phyloP scores from a whole-genome alignment of 2,797 vertebrate species.

The Pogoniulus pusillus region DNA sequence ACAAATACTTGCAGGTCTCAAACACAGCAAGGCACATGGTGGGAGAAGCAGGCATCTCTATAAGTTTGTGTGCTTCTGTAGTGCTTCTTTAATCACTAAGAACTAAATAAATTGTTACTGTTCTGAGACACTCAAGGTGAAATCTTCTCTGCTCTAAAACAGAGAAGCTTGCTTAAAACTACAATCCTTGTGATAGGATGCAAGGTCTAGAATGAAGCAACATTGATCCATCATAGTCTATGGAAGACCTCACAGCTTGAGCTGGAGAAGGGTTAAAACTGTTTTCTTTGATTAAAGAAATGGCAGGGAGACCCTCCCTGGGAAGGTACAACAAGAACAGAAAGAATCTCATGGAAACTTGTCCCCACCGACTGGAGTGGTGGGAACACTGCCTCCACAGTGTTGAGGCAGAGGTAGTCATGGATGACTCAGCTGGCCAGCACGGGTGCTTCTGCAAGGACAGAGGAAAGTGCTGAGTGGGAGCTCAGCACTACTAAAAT shows the following conservation, averaged over 20 bases:
- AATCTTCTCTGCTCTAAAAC: not conserved
- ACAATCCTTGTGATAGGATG: not conserved
- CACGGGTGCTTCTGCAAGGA: not conserved
- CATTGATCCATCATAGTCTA: not conserved
- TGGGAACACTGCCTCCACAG: not conserved
- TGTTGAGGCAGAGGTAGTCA: not conserved
- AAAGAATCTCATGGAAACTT: not conserved
- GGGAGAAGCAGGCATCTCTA: not conserved
- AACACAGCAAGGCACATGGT: fast-evolving
- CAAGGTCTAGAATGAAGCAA: not conserved
- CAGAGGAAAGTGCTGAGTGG: not conserved
- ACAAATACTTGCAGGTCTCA: not conserved
- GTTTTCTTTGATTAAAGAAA: not conserved
- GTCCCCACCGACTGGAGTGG: not conserved
- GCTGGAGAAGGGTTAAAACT: not conserved
- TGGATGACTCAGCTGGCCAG: not conserved
- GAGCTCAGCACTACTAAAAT: not conserved
- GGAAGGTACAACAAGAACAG: not conserved
- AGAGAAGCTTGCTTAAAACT: not conserved
- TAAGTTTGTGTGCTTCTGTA: not conserved
- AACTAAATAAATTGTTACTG: not conserved
- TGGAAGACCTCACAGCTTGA: not conserved
- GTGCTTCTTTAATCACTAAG: not conserved
- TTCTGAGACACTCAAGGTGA: not conserved
- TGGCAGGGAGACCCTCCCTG: not conserved